Base-by-base conservation (phyloP, 2,888 invertebrate species). In the Neria commutata region DNA sequence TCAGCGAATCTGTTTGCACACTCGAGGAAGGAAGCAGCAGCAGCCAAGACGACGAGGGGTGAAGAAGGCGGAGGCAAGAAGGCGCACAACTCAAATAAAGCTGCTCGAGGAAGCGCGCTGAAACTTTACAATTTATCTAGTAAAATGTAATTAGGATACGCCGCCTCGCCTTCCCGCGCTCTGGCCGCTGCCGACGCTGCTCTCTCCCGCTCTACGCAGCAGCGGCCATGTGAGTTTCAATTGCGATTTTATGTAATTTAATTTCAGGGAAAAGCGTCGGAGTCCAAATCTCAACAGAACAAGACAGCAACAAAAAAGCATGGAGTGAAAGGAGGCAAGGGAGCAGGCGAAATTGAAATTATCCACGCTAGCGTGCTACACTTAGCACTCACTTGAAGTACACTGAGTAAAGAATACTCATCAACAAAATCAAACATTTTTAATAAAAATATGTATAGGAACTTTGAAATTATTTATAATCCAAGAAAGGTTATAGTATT, bases 91-190 rank as follows among this genome's bases (percentile, higher is more conserved):
- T 58, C 61, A 58, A 57, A 56, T 58, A 60, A 46, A 56, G 58
- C 58, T 33, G 48, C 56, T 52, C 62, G 59, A 68, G 64, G 67
- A 69, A 62, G 69, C 69, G 66, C 71, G 62, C 69, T 66, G 70
- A 75, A 76, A 74, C 71, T 76, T 74, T 73, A 74, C 71, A 74
- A 77, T 78, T 74, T 75, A 78, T 76, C 74, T 75, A 76, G 75
- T 75, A 76, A 78, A 78, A 78, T 78, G 79, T 78, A 78, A 78
- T 78, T 78, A 78, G 74, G 75, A 78, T 76, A 70, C 76, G 68
- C 67, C 70, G 65, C 64, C 73, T 67, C 63, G 66, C 67, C 46
- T 64, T 55, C 57, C 56, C 57, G 42, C 55, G 52, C 54, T 47
- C 34, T 40, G 37, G 54, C 26, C 29, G 50, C 23, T 26, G 34